These are phyloP conservation scores for Phrynocephalus guinanensis DNA, from an alignment of 2,797 vertebrate genomes.

Conservation along the genomic window DNA sequence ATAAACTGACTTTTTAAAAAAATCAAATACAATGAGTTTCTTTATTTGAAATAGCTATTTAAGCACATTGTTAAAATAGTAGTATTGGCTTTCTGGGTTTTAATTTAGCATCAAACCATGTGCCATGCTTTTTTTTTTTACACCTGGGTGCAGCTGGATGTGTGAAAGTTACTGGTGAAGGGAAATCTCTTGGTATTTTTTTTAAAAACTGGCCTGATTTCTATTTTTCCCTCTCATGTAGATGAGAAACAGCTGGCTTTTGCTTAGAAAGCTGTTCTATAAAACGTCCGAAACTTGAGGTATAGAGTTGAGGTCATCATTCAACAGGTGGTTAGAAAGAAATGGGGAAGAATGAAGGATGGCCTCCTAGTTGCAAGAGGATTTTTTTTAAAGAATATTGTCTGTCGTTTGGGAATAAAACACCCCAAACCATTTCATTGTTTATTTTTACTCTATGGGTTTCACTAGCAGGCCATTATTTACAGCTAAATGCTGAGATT, in stretches of 20 bases:
- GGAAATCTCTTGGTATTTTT: slow-evolving; percentile 75
- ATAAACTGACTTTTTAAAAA: slow-evolving; percentile 47
- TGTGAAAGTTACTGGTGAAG: slow-evolving; percentile 76
- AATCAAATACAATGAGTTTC: slow-evolving; percentile 56
- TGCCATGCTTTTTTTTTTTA: slow-evolving; percentile 47
- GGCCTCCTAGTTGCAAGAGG: slow-evolving; percentile 11
- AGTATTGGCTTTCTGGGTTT: slow-evolving; percentile 52
- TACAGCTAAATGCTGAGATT: background rate
- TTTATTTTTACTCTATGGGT: background rate
- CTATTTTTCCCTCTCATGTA: slow-evolving; percentile 61
- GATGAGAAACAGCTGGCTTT: slow-evolving; percentile 83
- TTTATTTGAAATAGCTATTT: slow-evolving; percentile 61
- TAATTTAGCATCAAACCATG: slow-evolving; percentile 45
- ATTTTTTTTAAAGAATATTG: slow-evolving; percentile 46
- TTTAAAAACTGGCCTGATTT: slow-evolving; percentile 67
- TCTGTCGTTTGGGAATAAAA: background rate
- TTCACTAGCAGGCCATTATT: background rate
- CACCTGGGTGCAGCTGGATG: slow-evolving; percentile 54
- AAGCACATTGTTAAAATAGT: slow-evolving; percentile 40
- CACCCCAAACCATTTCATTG: background rate
- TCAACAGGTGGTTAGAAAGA: slow-evolving; percentile 80
- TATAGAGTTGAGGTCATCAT: slow-evolving; percentile 81
- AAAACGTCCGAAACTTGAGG: slow-evolving; percentile 78
- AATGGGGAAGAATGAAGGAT: slow-evolving; percentile 64
- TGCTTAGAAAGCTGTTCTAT: slow-evolving; percentile 82